Evolutionary conservation across 2,797 vertebrate genomes (phyloP), one percentile per base, ranked within the genome.

Genomic region (Heteromormyrus szaboi): DNA sequence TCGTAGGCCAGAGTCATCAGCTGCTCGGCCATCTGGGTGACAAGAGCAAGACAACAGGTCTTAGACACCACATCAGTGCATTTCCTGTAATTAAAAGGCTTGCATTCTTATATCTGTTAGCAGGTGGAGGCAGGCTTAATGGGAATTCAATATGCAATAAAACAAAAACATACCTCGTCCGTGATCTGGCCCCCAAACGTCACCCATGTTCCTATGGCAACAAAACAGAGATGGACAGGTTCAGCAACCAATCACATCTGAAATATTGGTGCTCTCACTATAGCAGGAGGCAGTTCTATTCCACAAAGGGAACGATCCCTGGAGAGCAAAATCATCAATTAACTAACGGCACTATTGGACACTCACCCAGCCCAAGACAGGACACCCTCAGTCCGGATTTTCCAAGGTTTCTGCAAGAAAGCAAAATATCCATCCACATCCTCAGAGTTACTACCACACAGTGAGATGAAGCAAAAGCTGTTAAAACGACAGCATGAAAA

Each of bases 171-270:
- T 96, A 99, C 98, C 97, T 99, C 98, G 0, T 99, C 98, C 0
- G 98, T 99, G 94, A 99, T 97, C 95, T 99, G 98, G 91, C 98
- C 98, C 54, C 98, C 98, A 0, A 99, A 99, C 0, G 98, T 99
- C 95, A 99, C 98, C 98, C 98, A 99, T 94, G 98, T 99, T 94
- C 98, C 98, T 97, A 91, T 0, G 85, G 89, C 87, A 87, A 91
- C 56, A 33, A 90, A 22, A 91, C 91, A 59, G 11, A 92, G 33
- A 88, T 72, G 19, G 44, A 88, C 22, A 83, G 41, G 12, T 33
- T 90, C 87, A 84, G 56, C 50, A 44, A 46, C 48, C 72, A 33
- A 62, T 89, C 65, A 62, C 14, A 48, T 22, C 50, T 22, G 11
- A 86, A 51, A 37, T 86, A 4, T n/a, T 56, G 22, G 29, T 76